phyloP scores from a whole-genome alignment of 2,888 invertebrate species.

The Tanypteryx hageni region DNA sequence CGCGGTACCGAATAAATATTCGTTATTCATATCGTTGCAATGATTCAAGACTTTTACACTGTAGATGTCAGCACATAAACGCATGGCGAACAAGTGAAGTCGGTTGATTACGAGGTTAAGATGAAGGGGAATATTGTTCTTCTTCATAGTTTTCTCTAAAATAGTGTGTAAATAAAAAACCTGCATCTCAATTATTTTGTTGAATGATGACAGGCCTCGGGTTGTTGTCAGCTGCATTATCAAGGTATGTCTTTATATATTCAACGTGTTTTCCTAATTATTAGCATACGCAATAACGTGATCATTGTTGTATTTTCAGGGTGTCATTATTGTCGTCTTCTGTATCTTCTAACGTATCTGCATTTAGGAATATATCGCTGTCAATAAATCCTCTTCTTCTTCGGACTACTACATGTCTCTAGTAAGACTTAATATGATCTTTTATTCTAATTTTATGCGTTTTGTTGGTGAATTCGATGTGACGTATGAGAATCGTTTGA shows the following conservation, averaged over 20 bases:
- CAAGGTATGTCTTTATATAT: not conserved
- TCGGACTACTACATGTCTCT: slow-evolving; percentile 73
- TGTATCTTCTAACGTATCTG: not conserved
- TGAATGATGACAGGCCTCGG: slow-evolving; percentile 31
- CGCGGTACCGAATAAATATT: too few relatives aligned
- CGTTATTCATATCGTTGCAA: too few relatives aligned
- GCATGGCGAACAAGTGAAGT: too few relatives aligned
- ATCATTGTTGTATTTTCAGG: not conserved
- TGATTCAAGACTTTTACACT: too few relatives aligned
- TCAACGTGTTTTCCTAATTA: not conserved
- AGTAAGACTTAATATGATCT: slow-evolving; percentile 70
- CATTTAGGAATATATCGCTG: not conserved
- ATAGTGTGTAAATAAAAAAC: too few relatives aligned
- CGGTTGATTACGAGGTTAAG: too few relatives aligned
- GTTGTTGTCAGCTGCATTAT: slow-evolving; percentile 44
- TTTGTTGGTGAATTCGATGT: slow-evolving; percentile 8
- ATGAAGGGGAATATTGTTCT: too few relatives aligned
- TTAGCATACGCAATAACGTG: not conserved
- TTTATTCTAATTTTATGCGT: not conserved
- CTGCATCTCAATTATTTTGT: too few relatives aligned
- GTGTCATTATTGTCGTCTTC: slow-evolving; percentile 14
- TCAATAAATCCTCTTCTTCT: slow-evolving; percentile 72
- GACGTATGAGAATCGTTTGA: slow-evolving; percentile 32
- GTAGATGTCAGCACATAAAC: too few relatives aligned
- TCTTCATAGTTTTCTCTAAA: too few relatives aligned